phyloP scores from a whole-genome alignment of 2,113 vertebrate species.

The Tragelaphus buxtoni region DNA sequence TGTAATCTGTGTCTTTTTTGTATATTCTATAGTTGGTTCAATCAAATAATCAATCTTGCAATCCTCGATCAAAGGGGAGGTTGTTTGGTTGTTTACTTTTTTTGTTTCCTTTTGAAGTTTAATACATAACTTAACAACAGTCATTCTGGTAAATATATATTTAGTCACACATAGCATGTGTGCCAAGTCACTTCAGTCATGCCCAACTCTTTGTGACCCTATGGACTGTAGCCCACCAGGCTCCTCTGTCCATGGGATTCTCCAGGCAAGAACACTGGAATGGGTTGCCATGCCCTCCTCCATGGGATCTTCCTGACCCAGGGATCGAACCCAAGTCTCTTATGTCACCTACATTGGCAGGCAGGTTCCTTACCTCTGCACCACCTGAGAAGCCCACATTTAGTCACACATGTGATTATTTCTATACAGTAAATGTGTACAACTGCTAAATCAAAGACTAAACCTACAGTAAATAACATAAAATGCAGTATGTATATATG shows the following conservation, averaged over 20 bases:
- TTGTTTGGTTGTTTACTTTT: neutral
- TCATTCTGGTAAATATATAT: neutral
- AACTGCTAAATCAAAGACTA: neutral
- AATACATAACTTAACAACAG: neutral
- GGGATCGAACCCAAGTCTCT: neutral
- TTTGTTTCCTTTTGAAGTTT: slow-evolving; percentile 3
- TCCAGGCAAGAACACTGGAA: neutral
- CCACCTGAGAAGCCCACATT: neutral
- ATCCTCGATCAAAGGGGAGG: neutral
- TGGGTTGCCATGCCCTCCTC: neutral
- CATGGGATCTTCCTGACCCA: neutral
- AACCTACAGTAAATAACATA: neutral
- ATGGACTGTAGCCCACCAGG: neutral
- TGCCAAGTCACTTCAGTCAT: neutral
- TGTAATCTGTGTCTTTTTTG: neutral
- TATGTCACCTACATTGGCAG: neutral
- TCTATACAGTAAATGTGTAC: neutral
- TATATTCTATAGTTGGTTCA: neutral
- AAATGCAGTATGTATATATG: neutral
- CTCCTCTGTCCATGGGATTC: neutral
- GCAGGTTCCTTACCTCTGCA: neutral
- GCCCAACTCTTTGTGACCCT: neutral
- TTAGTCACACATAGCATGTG: neutral
- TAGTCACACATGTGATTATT: neutral
- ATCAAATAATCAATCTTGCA: neutral